Base-by-base conservation (phyloP, 2,888 invertebrate genomes). In the Cyclophora punctaria region DNA sequence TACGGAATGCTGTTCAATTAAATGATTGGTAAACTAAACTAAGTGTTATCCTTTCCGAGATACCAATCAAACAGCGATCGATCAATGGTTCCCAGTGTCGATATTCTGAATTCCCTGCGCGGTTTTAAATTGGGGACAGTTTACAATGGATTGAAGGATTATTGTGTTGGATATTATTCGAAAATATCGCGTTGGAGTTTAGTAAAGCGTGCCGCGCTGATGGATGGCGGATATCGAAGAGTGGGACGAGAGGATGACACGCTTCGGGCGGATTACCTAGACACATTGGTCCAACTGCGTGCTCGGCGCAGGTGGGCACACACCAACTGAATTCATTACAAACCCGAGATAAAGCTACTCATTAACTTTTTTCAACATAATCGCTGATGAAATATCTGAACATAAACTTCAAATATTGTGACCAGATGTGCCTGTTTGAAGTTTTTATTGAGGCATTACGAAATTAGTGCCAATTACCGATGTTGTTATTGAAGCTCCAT, bases 91-190 rank as follows among this genome's bases (percentile, higher is more conserved):
- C 55, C 47, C 42, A 47, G 44, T 33, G 20, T 49, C 41, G 45
- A 49, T 53, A 41, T 50, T 49, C 48, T 41, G 42, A 50, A 48
- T 51, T 56, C 34, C 44, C 42, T 5, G 46, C 46, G 48, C 48
- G 50, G 46, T 41, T 55, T 41, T 48, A 48, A 53, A 56, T 56
- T 51, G 53, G 46, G 52, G 55, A 20, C 51, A 46, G 52, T 49
- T 54, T 53, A 48, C 53, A 35, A 51, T 45, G 55, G 60, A 56
- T 61, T 56, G 57, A 52, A 51, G 55, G 57, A 57, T 57, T 53
- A 58, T 45, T 50, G 49, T 48, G 47, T 53, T 55, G 56, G 52
- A 43, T 52, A 51, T 50, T 58, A 51, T 48, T 49, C 49, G 49
- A 52, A 53, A 47, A 49, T 48, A 49, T 45, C 37, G 48, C 34